Evolutionary conservation across 2,797 vertebrate genomes (phyloP), one percentile per base, ranked within the genome.

Genomic region (Myripristis jacobus): DNA sequence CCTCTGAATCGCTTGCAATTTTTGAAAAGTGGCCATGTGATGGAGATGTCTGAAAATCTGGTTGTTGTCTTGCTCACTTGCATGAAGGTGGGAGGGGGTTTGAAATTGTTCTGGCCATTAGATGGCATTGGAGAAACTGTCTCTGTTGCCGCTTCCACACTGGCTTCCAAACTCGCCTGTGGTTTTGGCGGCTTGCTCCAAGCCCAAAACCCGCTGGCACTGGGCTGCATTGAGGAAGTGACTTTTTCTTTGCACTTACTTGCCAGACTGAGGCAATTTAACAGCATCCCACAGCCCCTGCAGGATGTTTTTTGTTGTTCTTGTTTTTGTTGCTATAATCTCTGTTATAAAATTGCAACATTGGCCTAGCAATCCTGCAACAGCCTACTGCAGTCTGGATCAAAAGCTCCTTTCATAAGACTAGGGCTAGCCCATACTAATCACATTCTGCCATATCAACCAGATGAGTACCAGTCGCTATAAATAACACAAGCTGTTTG

Each of bases 381-480:
- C 74, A 70, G 66, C 75, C 70, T 65, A 12, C 59, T 65, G 57
- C 86, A 87, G 81, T 88, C 88, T 80, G 81, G 79, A 86, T 88
- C 73, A 90, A 88, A 89, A 82, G 70, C 74, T 81, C 78, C 70
- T 80, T 83, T 82, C 74, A 70, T 81, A 85, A 88, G 70, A 69
- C 75, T 18, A 67, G 74, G 74, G 81, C 75, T 64, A 44, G 63
- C 71, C 48, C 7, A 9, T 50, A 73, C 88, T 91, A 91, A 93
- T 92, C 87, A 80, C 87, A 85, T 89, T 90, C 85, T 87, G 83
- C 71, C 74, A 77, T 87, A 82, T 88, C 78, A 84, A 81, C 82
- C 82, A 82, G 83, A 82, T 43, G 9, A 86, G 66, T 53, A 66
- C 68, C 44, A 51, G 67, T 77, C 29, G 59, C 82, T 91, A 91